phyloP scores from a whole-genome alignment of 2,888 invertebrate genomes.

The Tribolium freemani region DNA sequence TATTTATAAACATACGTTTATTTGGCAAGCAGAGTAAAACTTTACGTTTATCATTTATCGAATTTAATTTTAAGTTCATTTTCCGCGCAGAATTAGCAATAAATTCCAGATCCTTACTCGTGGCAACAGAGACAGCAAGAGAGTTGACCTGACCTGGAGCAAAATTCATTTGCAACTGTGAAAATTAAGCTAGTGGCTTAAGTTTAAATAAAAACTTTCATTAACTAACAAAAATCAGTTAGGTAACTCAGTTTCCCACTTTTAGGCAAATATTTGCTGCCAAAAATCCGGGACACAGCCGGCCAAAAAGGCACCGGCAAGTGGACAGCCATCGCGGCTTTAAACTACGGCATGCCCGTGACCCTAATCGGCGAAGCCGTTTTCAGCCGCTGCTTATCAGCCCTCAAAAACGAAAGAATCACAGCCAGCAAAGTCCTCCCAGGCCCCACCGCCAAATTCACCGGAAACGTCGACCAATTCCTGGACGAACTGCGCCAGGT shows the following conservation, averaged over 20 bases:
- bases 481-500: constrained; percentile 84
- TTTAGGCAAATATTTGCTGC: constrained; percentile 80
- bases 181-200: too few species aligned
- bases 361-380: constrained; percentile 99
- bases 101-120: too few species aligned
- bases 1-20: too few species aligned
- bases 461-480: constrained; percentile 84
- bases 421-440: constrained; percentile 83
- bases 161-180: too few species aligned
- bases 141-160: too few species aligned
- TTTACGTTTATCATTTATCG: too few species aligned
- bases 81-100: too few species aligned
- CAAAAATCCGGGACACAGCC: constrained; percentile 95
- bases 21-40: too few species aligned
- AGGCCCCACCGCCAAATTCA: constrained; percentile 76
- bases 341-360: constrained; percentile 97
- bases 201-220: too few species aligned
- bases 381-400: constrained; percentile 95
- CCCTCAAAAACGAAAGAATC: constrained; percentile 89
- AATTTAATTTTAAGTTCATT: too few species aligned
- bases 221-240: too few species aligned
- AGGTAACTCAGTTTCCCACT: constrained; percentile 11
- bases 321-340: constrained; percentile 97
- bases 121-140: too few species aligned
- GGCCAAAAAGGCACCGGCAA: constrained; percentile 99